phyloP scores from a whole-genome alignment of 2,113 vertebrate species.

The Mastomys coucha region DNA sequence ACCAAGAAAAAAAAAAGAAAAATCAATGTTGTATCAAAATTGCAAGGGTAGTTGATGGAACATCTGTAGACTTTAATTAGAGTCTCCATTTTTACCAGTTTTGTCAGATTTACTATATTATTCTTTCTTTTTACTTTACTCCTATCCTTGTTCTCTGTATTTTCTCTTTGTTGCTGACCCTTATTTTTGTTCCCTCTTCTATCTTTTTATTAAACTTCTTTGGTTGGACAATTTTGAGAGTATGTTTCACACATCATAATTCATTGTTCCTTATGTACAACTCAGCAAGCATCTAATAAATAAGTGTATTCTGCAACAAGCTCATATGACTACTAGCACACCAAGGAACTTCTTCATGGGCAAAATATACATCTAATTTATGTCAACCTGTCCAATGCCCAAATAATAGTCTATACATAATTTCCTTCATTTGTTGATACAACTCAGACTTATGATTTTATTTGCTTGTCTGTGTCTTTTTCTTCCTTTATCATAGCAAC shows the following conservation, averaged over 20 bases:
- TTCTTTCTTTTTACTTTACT: background rate
- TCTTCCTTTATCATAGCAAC: background rate
- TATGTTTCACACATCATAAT: background rate
- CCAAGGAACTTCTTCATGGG: background rate
- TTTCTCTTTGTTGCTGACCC: rapidly evolving
- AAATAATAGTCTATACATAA: background rate
- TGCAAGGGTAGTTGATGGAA: background rate
- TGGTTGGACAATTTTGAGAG: background rate
- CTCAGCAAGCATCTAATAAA: background rate
- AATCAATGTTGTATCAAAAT: background rate
- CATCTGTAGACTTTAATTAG: background rate
- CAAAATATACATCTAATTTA: background rate
- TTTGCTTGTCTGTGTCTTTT: background rate
- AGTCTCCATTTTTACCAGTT: background rate
- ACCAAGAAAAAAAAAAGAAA: no score
- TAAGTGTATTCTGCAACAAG: background rate
- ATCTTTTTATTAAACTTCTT: background rate
- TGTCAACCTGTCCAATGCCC: background rate
- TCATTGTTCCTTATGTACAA: background rate
- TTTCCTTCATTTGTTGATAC: background rate
- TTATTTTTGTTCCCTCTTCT: background rate
- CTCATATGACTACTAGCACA: background rate
- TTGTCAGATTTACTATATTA: background rate
- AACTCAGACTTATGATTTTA: background rate
- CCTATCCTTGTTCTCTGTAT: no score